Base-by-base conservation (phyloP, 2,113 vertebrate species). In the Lanius collurio region DNA sequence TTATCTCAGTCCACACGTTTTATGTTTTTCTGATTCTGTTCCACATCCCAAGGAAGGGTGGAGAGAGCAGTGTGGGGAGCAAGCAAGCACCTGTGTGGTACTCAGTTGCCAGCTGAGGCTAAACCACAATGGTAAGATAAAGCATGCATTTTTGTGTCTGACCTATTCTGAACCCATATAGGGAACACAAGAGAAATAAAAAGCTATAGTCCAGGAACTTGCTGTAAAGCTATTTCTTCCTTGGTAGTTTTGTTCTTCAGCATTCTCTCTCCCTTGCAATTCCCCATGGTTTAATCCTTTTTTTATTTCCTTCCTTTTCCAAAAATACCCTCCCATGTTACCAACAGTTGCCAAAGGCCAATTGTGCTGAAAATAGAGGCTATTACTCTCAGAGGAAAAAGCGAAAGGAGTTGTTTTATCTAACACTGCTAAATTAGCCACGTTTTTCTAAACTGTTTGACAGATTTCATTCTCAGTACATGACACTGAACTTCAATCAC, bases 261-360 rank as follows among this genome's bases (percentile, higher is more conserved):
- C 39, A 55, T 85, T 93, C 60, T 33, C 35, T 83, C 87, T 90
- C 90, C 55, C 81, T 41, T 65, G n/a, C 22, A 88, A 67, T 91
- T 95, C 94, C 92, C 90, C 28, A 15, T 37, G 63, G 92, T 81
- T 94, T 94, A 90, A 94, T 92, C 76, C 64, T 83, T 88, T 89
- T 82, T 95, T 88, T 95, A 88, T 95, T 96, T 92, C 82, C 85
- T 92, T 71, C 83, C 35, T 88, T 62, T 93, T 93, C 93, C 92
- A 95, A 94, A 97, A 95, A 97, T 94, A 95, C 41, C 56, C 11
- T 95, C 68, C 79, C 71, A 14, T 81, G 95, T 77, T 93, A 82
- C 82, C 93, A 90, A 70, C 42, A 95, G 59, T 95, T 93, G 94
- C 90, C 93, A 96, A 96, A 95, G 93, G 90, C 82, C 93, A 95